Conservation (phyloP, 2,797 vertebrate species). For the Melopsittacus undulatus region DNA sequence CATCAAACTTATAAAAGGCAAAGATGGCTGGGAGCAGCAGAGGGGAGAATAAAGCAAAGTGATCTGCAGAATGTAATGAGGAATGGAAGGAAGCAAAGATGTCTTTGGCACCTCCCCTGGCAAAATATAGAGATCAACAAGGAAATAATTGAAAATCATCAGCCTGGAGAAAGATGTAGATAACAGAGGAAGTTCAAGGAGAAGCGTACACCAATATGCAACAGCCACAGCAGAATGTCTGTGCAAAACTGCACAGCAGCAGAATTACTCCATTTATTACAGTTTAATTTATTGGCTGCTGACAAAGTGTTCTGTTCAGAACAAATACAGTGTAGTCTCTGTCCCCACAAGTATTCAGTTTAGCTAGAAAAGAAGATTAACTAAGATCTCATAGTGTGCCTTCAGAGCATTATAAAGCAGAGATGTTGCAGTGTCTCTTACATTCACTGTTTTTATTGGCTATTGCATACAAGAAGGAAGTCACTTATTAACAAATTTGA, state of each 20-base stretch:
- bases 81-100: not conserved
- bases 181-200: conserved; percentile 7
- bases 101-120: not conserved
- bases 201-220: not conserved
- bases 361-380: not conserved
- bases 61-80: not conserved
- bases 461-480: not conserved
- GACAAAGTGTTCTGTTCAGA: conserved; percentile 23
- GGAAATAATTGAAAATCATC: conserved; percentile 13
- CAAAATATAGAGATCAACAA: conserved; percentile 1
- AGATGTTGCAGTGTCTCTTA: not conserved
- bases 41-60: not conserved
- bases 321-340: not conserved
- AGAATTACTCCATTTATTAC: conserved; percentile 26
- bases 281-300: conserved; percentile 25
- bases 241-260: fast-evolving
- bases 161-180: not conserved
- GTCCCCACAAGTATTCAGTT: not conserved
- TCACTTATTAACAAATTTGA: not conserved
- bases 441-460: not conserved
- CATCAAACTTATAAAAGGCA: not conserved
- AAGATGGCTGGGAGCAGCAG: not conserved
- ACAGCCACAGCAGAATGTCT: not conserved
- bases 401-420: not conserved
- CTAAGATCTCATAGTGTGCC: not conserved